A percentile compares a stretch with the other conserved stretches of the same genome.
These are phyloP conservation scores for Corapipo altera DNA, from an alignment of 2,113 vertebrate genomes.

Conservation along the genomic window DNA sequence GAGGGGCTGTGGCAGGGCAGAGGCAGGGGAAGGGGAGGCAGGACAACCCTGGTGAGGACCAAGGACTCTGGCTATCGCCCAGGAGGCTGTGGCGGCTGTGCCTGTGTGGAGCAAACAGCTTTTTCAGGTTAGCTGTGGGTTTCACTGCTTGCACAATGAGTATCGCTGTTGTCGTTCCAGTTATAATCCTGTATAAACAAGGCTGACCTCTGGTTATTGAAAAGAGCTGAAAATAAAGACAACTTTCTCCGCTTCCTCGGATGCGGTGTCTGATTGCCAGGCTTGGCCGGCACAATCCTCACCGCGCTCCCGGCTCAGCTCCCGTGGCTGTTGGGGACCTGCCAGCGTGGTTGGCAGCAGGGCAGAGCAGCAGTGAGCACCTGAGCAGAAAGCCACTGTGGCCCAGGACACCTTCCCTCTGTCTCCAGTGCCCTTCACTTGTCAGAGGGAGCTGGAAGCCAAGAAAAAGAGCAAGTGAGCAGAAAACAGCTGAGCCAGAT, in stretches of 20 bases:
- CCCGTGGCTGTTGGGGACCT: neutral
- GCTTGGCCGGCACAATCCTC: rapidly evolving
- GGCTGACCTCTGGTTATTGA: constrained; percentile 14
- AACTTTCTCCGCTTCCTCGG: constrained; percentile 4
- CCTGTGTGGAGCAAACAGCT: neutral
- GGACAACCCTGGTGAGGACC: neutral
- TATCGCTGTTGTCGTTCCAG: neutral
- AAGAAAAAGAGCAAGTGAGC: neutral
- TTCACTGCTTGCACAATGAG: neutral
- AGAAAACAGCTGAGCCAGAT: neutral
- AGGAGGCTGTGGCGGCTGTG: neutral
- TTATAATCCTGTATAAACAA: constrained; percentile 3
- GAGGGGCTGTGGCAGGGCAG: neutral
- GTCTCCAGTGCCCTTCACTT: neutral
- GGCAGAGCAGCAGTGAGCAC: neutral
- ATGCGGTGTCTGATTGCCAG: neutral
- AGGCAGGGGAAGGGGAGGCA: neutral
- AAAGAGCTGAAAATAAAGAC: constrained; percentile 21
- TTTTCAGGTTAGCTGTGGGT: neutral
- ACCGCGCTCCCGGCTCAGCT: rapidly evolving
- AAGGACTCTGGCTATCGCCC: neutral
- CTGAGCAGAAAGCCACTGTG: neutral
- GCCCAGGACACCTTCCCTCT: neutral
- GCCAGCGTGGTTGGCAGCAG: rapidly evolving
- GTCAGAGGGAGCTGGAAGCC: neutral